Conservation (phyloP, 2,888 invertebrate genomes). For the Cephus spinipes region DNA sequence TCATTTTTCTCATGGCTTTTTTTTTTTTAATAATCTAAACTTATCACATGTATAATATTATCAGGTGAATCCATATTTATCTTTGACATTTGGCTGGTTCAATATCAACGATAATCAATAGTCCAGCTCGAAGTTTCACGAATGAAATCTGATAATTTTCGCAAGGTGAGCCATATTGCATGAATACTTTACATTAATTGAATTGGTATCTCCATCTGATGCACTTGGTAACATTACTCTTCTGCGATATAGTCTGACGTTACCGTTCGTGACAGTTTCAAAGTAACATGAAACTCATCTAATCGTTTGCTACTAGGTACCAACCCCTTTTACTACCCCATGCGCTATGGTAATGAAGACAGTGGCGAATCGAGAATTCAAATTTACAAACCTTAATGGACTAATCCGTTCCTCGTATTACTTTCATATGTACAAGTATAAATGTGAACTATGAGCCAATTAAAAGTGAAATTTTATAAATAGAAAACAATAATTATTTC, state of each 20-base stretch:
- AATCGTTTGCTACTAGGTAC: background rate
- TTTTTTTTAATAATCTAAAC: too few relatives aligned
- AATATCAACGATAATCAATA: background rate
- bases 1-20: too few relatives aligned
- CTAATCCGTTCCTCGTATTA: background rate
- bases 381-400: background rate
- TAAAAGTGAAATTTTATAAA: background rate
- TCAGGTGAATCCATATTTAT: background rate
- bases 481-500: background rate
- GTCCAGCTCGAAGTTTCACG: background rate
- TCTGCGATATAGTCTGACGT: background rate
- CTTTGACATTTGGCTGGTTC: background rate
- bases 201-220: background rate
- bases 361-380: background rate
- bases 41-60: too few relatives aligned
- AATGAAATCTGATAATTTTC: background rate
- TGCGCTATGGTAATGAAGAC: background rate
- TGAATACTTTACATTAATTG: constrained; percentile 6
- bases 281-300: constrained; percentile 5
- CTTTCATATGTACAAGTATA: background rate
- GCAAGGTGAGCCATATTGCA: background rate
- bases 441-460: background rate
- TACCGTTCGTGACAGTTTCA: constrained; percentile 3
- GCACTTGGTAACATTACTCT: background rate
- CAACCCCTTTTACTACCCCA: background rate